Evolutionary conservation across 2,797 vertebrate species (phyloP).

Genomic region (Pipistrellus pygmaeus): DNA sequence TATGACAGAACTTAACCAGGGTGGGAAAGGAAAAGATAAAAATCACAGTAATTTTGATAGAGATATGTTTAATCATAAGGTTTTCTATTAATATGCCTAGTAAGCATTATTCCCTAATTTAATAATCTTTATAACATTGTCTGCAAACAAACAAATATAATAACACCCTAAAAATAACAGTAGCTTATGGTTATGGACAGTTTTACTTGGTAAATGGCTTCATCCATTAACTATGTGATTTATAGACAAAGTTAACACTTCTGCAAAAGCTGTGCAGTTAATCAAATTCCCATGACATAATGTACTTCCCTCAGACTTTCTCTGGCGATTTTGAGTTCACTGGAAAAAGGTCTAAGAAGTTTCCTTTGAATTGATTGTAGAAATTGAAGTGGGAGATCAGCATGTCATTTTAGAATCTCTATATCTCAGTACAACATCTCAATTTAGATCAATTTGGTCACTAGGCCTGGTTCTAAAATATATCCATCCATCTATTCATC

Average conservation of each 20-base stretch:
- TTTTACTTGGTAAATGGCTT: neutral
- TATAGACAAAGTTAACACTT: neutral
- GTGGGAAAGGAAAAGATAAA: neutral
- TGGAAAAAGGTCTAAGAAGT: neutral
- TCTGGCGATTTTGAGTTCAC: neutral
- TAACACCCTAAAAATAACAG: neutral
- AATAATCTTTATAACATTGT: neutral
- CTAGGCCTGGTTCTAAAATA: neutral
- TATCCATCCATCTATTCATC: neutral
- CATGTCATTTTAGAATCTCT: neutral
- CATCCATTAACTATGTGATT: neutral
- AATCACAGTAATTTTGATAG: neutral
- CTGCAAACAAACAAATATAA: neutral
- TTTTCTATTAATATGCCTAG: neutral
- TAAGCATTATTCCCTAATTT: neutral
- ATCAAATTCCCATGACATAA: neutral
- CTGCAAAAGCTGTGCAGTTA: neutral
- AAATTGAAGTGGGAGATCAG: neutral
- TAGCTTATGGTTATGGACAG: neutral
- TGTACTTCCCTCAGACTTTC: neutral
- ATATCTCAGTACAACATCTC: neutral
- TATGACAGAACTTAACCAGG: neutral
- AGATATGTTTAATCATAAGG: neutral
- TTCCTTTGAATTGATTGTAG: neutral
- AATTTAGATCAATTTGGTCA: neutral